phyloP scores from a whole-genome alignment of 2,888 invertebrate genomes.

The Pemphredon lugubris region DNA sequence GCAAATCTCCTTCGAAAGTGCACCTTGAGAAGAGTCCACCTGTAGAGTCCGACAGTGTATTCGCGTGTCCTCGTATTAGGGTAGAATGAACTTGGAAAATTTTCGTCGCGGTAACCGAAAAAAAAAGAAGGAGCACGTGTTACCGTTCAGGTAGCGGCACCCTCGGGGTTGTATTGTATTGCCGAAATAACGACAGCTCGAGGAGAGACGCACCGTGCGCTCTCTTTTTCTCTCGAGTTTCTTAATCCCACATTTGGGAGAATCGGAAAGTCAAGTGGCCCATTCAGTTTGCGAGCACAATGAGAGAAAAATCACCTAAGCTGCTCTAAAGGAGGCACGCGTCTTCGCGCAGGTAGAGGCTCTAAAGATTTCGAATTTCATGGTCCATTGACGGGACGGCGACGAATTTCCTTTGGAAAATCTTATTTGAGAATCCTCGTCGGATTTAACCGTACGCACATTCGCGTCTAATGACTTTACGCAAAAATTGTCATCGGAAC shows the following conservation, averaged over 20 bases:
- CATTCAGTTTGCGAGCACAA: slow-evolving; percentile 39
- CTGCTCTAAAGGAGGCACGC: slow-evolving; percentile 29
- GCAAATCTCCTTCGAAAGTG: slow-evolving; percentile 53
- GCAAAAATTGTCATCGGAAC: too few species aligned
- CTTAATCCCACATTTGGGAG: slow-evolving; percentile 50
- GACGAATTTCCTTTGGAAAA: too few species aligned
- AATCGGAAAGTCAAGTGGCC: slow-evolving; percentile 56
- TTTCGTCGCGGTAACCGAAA: slow-evolving; percentile 40
- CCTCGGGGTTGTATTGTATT: slow-evolving; percentile 55
- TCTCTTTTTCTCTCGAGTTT: slow-evolving; percentile 26
- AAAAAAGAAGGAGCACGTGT: slow-evolving; percentile 56
- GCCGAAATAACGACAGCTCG: slow-evolving; percentile 28
- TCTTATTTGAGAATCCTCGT: too few species aligned
- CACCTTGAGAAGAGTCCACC: slow-evolving; percentile 56
- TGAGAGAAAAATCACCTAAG: slow-evolving; percentile 22
- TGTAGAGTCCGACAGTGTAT: slow-evolving; percentile 55
- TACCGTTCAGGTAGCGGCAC: slow-evolving; percentile 54
- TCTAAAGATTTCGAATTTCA: slow-evolving; percentile 4
- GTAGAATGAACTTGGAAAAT: slow-evolving; percentile 45
- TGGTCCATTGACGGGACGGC: too few species aligned
- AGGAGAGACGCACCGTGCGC: slow-evolving; percentile 5
- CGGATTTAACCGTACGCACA: too few species aligned
- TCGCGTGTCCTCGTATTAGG: slow-evolving; percentile 37
- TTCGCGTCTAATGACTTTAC: too few species aligned
- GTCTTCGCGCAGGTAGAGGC: too few species aligned